Evolutionary conservation across 35 echinoderm and acorn worm genomes (phyloP).

Genomic region (Nesometra sesokonis): DNA sequence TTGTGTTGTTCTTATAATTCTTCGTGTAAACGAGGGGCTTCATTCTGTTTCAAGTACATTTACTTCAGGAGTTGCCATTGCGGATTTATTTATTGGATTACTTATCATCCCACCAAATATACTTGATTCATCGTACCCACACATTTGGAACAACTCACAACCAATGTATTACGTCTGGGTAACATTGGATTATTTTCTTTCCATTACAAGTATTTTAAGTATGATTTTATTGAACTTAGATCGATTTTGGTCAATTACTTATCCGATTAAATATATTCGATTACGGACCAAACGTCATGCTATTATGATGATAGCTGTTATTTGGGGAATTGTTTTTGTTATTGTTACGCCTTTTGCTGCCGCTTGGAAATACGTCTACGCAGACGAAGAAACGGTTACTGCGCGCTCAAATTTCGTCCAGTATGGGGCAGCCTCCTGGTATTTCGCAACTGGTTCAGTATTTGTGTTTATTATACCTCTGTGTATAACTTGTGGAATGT

Average conservation of each 20-base stretch:
- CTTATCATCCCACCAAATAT: conserved; percentile 54
- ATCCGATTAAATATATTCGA: conserved; percentile 69
- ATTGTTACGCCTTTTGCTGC: conserved; percentile 43
- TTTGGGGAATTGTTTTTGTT: conserved; percentile 63
- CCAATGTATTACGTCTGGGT: conserved; percentile 39
- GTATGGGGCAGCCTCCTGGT: conserved; percentile 53
- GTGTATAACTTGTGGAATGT: conserved; percentile 74
- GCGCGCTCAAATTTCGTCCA: conserved; percentile 48
- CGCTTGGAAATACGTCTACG: conserved; percentile 62
- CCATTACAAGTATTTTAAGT: conserved; percentile 61
- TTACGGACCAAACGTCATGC: conserved; percentile 51
- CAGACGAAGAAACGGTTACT: conserved; percentile 13
- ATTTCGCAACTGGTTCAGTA: conserved; percentile 54
- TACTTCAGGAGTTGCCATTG: conserved; percentile 40
- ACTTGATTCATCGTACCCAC: conserved; percentile 21
- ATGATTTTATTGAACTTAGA: conserved; percentile 62
- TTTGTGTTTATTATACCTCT: conserved; percentile 88
- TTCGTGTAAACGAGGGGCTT: conserved; percentile 40
- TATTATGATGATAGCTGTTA: conserved; percentile 31
- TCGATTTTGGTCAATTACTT: conserved; percentile 78
- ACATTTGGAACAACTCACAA: conserved; percentile 22
- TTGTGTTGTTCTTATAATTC: not conserved
- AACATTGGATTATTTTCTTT: conserved; percentile 55
- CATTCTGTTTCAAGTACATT: conserved; percentile 62
- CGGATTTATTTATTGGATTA: conserved; percentile 59